A percentile compares a stretch with the other conserved stretches of the same genome.
These are phyloP conservation scores for Andricus grossulariae DNA, from an alignment of 1,140 invertebrate species.

Conservation along the genomic window DNA sequence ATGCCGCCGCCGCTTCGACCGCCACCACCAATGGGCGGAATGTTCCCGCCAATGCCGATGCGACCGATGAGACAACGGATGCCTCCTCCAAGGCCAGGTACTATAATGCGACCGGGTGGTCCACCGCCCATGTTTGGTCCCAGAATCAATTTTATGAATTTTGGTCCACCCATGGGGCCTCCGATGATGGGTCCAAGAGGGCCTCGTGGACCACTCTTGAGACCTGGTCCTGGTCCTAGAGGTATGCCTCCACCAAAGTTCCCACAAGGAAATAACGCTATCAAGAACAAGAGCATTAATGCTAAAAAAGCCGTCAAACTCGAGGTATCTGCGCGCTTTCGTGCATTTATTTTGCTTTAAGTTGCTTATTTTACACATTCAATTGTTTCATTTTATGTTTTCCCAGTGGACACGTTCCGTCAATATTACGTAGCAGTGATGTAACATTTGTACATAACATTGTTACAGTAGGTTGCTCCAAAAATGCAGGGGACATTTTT, in stretches of 20 bases:
- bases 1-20: slow-evolving; percentile 49
- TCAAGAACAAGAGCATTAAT: slow-evolving; percentile 58
- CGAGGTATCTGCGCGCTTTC: slow-evolving; percentile 53
- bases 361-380: too few relatives aligned
- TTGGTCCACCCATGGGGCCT: slow-evolving; percentile 54
- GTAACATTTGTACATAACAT: too few relatives aligned
- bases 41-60: slow-evolving; percentile 29
- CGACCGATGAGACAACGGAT: slow-evolving; percentile 6
- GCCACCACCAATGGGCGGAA: slow-evolving; percentile 28
- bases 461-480: too few relatives aligned
- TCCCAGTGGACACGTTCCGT: too few relatives aligned
- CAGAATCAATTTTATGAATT: slow-evolving; percentile 46
- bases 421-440: too few relatives aligned
- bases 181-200: slow-evolving; percentile 61
- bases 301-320: slow-evolving; percentile 62
- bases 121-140: slow-evolving; percentile 57
- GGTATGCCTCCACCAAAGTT: slow-evolving; percentile 59
- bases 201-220: slow-evolving; percentile 57
- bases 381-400: too few relatives aligned
- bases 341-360: not conserved
- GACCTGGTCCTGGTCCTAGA: slow-evolving; percentile 57
- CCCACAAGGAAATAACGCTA: slow-evolving; percentile 50
- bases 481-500: too few relatives aligned
- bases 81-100: slow-evolving; percentile 34
- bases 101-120: slow-evolving; percentile 51